A percentile compares a stretch with the other conserved stretches of the same genome.
Evolutionary conservation across 1,140 invertebrate genomes (phyloP).

Genomic region (Drosophila parvula): DNA sequence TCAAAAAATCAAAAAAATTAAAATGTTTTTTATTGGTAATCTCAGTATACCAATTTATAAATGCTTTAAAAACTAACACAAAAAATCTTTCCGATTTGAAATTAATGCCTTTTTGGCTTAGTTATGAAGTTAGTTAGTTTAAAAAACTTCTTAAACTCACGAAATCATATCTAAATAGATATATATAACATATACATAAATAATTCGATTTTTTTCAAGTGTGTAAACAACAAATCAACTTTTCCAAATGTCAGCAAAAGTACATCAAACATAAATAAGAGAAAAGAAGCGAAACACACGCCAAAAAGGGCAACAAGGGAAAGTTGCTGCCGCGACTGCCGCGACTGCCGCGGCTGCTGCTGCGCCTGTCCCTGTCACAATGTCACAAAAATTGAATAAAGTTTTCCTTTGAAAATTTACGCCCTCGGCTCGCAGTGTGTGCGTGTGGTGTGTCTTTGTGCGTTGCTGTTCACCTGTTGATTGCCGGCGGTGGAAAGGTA

Average conservation of each 20-base stretch:
- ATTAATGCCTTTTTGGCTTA: no score
- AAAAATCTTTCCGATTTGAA: no score
- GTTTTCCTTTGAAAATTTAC: constrained; percentile 57
- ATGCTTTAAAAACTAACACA: no score
- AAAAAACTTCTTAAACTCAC: no score
- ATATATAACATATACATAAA: not conserved
- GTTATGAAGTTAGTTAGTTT: no score
- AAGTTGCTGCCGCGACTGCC: constrained; percentile 30
- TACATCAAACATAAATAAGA: constrained; percentile 16
- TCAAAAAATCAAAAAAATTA: no score
- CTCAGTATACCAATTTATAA: no score
- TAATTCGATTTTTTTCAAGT: not conserved
- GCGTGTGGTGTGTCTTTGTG: constrained; percentile 1
- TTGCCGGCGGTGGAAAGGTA: not conserved
- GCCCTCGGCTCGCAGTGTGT: constrained; percentile 4
- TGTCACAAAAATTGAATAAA: constrained; percentile 68
- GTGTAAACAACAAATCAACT: constrained; percentile 23
- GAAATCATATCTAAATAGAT: not conserved
- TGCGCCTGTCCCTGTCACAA: constrained; percentile 47
- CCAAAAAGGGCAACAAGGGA: constrained; percentile 22
- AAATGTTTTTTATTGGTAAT: no score
- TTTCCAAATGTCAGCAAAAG: constrained; percentile 20
- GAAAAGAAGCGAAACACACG: not conserved
- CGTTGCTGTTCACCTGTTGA: constrained; percentile 42
- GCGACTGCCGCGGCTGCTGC: constrained; percentile 4